These are phyloP conservation scores for Rhagonycha lutea DNA, from an alignment of 2,888 invertebrate species.

Conservation along the genomic window DNA sequence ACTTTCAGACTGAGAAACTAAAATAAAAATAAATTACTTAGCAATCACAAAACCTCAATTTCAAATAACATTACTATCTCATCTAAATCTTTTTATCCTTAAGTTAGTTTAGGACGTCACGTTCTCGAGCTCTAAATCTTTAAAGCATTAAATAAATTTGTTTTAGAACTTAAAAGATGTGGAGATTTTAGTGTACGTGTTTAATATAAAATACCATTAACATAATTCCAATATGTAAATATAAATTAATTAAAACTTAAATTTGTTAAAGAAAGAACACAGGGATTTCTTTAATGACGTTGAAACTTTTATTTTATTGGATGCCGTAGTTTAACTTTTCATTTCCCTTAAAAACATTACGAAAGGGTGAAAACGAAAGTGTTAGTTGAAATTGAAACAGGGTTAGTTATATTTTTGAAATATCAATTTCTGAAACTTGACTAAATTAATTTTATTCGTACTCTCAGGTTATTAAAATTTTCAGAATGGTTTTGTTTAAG, in stretches of 20 bases:
- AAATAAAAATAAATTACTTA: not conserved
- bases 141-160: not conserved
- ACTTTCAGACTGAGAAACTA: not conserved
- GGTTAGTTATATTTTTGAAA: not conserved
- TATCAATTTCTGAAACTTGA: not conserved
- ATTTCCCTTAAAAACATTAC: not conserved
- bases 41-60: not conserved
- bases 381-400: not conserved
- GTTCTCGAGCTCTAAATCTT: not conserved
- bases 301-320: not conserved
- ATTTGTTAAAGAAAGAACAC: not conserved
- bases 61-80: not conserved
- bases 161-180: not conserved
- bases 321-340: not conserved
- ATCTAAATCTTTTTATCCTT: not conserved
- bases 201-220: not conserved
- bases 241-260: not conserved
- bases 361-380: not conserved
- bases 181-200: not conserved
- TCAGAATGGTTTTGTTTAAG: constrained; percentile 6
- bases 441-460: not conserved
- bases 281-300: not conserved
- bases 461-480: not conserved
- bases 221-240: not conserved
- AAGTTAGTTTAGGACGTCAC: not conserved